phyloP scores from a whole-genome alignment of 2,888 invertebrate genomes.

The Argyresthia goedartella region DNA sequence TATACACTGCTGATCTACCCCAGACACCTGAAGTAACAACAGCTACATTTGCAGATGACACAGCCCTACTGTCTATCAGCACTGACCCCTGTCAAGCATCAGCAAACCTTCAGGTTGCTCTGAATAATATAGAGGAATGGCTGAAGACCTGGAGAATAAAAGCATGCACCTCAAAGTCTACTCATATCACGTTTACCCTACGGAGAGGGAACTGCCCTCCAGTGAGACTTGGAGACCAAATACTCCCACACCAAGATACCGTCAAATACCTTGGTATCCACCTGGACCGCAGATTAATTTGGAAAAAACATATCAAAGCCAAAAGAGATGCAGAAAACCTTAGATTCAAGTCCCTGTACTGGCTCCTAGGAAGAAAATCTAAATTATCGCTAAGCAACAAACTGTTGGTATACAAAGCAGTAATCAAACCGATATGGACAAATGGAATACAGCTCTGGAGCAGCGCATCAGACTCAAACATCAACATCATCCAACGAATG shows the following conservation, averaged over 20 bases:
- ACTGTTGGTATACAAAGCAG: too few relatives aligned
- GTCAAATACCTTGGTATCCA: too few relatives aligned
- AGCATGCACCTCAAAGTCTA: constrained; percentile 9
- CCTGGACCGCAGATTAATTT: too few relatives aligned
- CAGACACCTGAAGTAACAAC: background rate
- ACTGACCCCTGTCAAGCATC: constrained; percentile 7
- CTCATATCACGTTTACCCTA: too few relatives aligned
- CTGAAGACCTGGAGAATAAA: constrained; percentile 11
- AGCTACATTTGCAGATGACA: constrained; percentile 14
- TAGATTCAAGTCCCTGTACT: too few relatives aligned
- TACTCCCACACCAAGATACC: too few relatives aligned
- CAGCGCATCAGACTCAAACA: background rate
- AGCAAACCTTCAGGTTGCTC: constrained; percentile 3
- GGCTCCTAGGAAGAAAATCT: too few relatives aligned
- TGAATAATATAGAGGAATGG: constrained; percentile 8
- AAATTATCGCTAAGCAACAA: too few relatives aligned
- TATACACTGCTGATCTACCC: constrained; percentile 6
- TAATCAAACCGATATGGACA: background rate
- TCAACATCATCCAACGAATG: background rate
- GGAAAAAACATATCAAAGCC: too few relatives aligned
- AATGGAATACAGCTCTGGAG: constrained; percentile 1
- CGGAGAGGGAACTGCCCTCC: too few relatives aligned
- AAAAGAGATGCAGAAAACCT: too few relatives aligned
- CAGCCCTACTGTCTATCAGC: constrained; percentile 4
- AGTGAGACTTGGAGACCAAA: too few relatives aligned